Evolutionary conservation across 2,113 vertebrate genomes (phyloP).

Genomic region (Platichthys stellatus): DNA sequence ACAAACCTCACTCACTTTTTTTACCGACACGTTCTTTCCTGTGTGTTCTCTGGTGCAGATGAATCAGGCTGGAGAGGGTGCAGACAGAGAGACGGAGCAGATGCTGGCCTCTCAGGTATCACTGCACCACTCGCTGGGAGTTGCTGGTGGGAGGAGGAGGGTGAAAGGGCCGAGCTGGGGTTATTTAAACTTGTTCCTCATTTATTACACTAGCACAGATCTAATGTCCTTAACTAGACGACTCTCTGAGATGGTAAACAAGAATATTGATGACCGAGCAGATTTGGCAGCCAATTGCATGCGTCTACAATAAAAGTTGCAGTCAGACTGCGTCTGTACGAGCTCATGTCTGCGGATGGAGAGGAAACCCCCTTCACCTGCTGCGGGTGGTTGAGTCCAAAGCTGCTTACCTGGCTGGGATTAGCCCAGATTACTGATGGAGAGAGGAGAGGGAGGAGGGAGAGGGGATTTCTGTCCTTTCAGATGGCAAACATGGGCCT

Average conservation of each 20-base stretch:
- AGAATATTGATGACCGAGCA: not conserved
- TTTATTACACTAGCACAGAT: not conserved
- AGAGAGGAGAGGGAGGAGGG: constrained; percentile 54
- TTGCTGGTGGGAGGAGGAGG: not conserved
- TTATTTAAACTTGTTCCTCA: constrained; percentile 25
- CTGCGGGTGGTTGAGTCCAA: constrained; percentile 73
- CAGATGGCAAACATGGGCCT: constrained; percentile 50
- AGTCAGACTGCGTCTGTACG: not conserved
- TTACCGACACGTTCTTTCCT: not conserved
- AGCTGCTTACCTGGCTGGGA: constrained; percentile 82
- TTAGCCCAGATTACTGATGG: constrained; percentile 79
- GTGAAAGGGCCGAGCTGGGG: not conserved
- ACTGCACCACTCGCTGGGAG: constrained; percentile 21
- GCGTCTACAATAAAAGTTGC: not conserved
- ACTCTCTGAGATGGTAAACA: not conserved
- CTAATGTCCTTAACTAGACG: not conserved
- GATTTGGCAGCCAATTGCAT: not conserved
- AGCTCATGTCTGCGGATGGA: not conserved
- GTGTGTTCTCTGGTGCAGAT: constrained; percentile 59
- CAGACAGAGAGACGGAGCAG: constrained; percentile 75
- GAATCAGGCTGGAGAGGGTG: constrained; percentile 51
- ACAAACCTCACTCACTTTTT: not conserved
- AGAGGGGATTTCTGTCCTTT: constrained; percentile 68
- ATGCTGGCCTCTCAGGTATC: constrained; percentile 80
- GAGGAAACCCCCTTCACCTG: constrained; percentile 45